Conservation (phyloP, 2,797 vertebrate species). For the Bradypus variegatus region DNA sequence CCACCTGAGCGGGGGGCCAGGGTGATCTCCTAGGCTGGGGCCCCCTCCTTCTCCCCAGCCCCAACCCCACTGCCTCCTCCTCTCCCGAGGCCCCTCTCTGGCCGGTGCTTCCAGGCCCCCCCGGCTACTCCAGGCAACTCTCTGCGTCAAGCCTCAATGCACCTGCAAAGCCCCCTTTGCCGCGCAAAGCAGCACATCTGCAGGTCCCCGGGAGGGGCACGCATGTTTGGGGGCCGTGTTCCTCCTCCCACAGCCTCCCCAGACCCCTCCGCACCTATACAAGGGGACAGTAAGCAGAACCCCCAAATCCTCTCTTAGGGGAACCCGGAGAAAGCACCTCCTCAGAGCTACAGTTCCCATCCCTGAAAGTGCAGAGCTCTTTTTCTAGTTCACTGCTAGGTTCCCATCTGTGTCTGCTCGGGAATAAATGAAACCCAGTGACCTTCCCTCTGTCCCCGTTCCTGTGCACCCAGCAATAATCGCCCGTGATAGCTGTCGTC, state of each 20-base stretch:
- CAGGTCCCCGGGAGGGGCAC: not conserved
- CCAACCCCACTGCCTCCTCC: not conserved
- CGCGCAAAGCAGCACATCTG: not conserved
- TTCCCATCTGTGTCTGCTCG: rapidly evolving
- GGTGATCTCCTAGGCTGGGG: not conserved
- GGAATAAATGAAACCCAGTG: not conserved
- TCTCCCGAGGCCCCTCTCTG: not conserved
- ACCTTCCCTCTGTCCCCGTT: not conserved
- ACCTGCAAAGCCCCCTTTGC: not conserved
- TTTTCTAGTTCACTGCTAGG: not conserved
- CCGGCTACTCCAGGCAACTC: too few species aligned
- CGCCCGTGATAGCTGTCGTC: not conserved
- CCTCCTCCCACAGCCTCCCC: not conserved
- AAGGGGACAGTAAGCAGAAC: not conserved
- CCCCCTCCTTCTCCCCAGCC: not conserved
- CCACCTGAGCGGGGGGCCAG: rapidly evolving
- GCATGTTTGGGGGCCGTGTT: not conserved
- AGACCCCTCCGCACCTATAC: too few species aligned
- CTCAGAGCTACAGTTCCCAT: not conserved
- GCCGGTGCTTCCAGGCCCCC: not conserved
- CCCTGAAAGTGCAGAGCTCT: not conserved
- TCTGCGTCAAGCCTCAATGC: too few species aligned
- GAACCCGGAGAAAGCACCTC: not conserved
- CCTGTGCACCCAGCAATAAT: not conserved
- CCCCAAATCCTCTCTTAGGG: not conserved